phyloP scores from a whole-genome alignment of 2,888 invertebrate species.

The Octodonta nipae region DNA sequence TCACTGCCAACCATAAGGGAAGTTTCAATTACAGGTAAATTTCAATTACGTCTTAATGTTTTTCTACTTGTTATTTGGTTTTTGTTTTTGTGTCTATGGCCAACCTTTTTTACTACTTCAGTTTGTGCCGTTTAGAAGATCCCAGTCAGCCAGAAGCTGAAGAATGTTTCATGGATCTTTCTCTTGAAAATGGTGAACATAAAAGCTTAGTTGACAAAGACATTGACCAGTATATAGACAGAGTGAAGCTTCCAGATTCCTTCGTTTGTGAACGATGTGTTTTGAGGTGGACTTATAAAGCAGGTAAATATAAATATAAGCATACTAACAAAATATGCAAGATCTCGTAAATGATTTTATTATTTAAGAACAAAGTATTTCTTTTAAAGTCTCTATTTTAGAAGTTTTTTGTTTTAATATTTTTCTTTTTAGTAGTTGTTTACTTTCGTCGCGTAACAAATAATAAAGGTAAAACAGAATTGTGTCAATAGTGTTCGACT shows the following conservation, averaged over 20 bases:
- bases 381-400: no score
- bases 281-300: conserved; percentile 37
- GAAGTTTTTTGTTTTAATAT: no score
- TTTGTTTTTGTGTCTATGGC: background rate
- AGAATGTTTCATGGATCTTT: conserved; percentile 33
- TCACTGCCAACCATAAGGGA: conserved; percentile 35
- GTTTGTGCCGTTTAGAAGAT: conserved; percentile 30
- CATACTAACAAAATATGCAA: no score
- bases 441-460: no score
- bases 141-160: conserved; percentile 31
- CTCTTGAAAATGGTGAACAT: conserved; percentile 25
- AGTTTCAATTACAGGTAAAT: conserved; percentile 13
- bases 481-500: no score
- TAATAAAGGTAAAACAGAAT: no score
- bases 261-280: conserved; percentile 38
- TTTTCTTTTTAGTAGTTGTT: no score
- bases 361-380: no score
- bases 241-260: conserved; percentile 31
- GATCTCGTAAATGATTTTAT: no score
- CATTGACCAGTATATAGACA: conserved; percentile 7
- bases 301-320: conserved; percentile 15
- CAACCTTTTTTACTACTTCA: conserved; percentile 14
- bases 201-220: conserved; percentile 6
- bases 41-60: background rate
- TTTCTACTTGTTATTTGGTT: background rate